Percentiles rank a stretch among this genome's conserved stretches.
These are phyloP conservation scores for Pongo abelii DNA, from an alignment of 2,113 vertebrate genomes.

Conservation along the genomic window DNA sequence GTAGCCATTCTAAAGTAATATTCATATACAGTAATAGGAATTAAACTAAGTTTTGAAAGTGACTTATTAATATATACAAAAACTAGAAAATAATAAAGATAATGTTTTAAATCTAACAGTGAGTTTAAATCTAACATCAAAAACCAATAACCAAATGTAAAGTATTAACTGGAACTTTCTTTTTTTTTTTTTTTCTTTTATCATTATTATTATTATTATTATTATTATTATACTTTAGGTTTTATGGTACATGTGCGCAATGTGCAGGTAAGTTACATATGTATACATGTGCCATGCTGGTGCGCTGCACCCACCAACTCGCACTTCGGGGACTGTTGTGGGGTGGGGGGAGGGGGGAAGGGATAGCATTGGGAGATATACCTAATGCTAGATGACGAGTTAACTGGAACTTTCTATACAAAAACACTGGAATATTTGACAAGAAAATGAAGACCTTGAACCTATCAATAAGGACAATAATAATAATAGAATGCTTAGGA, in stretches of 20 bases:
- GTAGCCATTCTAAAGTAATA: background rate
- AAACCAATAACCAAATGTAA: background rate
- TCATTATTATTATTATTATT: too few species aligned
- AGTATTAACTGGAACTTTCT: background rate
- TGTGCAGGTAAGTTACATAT: too few species aligned
- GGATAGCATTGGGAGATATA: too few species aligned
- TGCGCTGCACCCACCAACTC: too few species aligned
- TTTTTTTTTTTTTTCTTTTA: too few species aligned
- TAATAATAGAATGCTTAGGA: background rate
- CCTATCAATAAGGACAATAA: background rate
- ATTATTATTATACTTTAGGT: too few species aligned
- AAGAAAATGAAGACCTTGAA: background rate
- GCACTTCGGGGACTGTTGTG: too few species aligned
- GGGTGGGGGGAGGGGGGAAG: too few species aligned
- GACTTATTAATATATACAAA: background rate
- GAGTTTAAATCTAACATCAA: background rate
- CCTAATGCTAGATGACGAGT: too few species aligned
- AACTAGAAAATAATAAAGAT: background rate
- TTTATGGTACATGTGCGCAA: too few species aligned
- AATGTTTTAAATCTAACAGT: background rate
- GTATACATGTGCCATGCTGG: too few species aligned
- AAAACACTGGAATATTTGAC: background rate
- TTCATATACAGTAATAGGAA: background rate
- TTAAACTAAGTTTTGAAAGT: background rate
- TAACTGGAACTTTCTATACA: background rate